Percentiles rank a stretch among this genome's conserved stretches.
Evolutionary conservation across 2,888 invertebrate genomes (phyloP).

Genomic region (Hyppa rectilinea): DNA sequence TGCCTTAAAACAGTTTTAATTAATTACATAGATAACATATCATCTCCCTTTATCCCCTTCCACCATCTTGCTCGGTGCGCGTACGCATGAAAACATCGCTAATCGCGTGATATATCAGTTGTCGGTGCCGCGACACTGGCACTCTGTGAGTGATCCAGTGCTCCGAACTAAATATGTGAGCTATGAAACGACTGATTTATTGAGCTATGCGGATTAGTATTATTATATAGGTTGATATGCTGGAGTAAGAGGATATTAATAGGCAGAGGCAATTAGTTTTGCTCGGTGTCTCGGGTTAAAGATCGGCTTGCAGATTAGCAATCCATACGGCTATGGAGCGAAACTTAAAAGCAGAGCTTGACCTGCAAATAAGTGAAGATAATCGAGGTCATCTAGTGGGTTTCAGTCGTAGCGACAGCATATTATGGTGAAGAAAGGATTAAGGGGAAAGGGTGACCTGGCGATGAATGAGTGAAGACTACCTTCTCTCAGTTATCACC

Average conservation of each 20-base stretch:
- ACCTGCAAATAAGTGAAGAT: background rate
- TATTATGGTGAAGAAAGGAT: no score
- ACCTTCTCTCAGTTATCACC: no score
- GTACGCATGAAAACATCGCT: constrained; percentile 65
- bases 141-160: constrained; percentile 74
- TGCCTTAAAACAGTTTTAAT: background rate
- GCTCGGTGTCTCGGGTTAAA: background rate
- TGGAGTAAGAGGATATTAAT: constrained; percentile 21
- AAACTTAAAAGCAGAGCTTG: background rate
- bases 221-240: constrained; percentile 31
- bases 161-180: constrained; percentile 54
- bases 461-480: background rate
- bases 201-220: constrained; percentile 40
- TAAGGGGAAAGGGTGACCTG: background rate
- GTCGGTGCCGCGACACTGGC: constrained; percentile 73
- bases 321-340: background rate
- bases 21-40: background rate
- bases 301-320: background rate
- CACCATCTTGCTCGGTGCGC: constrained; percentile 36
- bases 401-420: background rate
- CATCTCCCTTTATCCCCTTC: background rate
- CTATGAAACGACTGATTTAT: constrained; percentile 67
- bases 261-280: constrained; percentile 13
- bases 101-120: constrained; percentile 75
- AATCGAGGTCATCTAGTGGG: background rate